Evolutionary conservation across 2,888 invertebrate species (phyloP).

Genomic region (Antitype chi): DNA sequence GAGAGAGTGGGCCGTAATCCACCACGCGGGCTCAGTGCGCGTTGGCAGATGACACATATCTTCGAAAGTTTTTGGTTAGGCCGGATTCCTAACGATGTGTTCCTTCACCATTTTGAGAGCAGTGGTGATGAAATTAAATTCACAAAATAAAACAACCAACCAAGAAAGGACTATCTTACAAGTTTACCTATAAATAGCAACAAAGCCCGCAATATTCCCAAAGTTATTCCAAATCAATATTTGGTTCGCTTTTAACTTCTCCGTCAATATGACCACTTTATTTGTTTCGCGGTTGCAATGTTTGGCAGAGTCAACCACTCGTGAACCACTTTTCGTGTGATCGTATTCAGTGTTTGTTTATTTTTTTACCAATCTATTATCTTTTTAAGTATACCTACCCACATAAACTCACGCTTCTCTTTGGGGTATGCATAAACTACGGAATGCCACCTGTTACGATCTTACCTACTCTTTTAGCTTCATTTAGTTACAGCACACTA

Average conservation of each 20-base stretch:
- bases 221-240: conserved; percentile 47
- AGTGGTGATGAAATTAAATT: too few relatives aligned
- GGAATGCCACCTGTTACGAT: not conserved
- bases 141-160: too few relatives aligned
- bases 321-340: conserved; percentile 25
- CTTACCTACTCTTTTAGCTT: not conserved
- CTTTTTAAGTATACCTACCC: not conserved
- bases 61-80: too few relatives aligned
- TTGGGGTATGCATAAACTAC: not conserved
- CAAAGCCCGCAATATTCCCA: conserved; percentile 3
- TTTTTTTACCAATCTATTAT: not conserved
- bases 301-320: conserved; percentile 24
- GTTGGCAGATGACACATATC: too few relatives aligned
- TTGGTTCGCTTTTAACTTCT: conserved; percentile 22
- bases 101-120: too few relatives aligned
- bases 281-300: conserved; percentile 43
- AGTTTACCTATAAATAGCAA: conserved; percentile 3
- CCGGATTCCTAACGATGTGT: too few relatives aligned
- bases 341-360: conserved; percentile 8
- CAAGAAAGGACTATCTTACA: conserved; percentile 13
- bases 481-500: not conserved
- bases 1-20: too few relatives aligned
- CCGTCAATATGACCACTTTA: conserved; percentile 22
- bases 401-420: not conserved
- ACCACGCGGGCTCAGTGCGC: too few relatives aligned